phyloP scores from a whole-genome alignment of 92 coral and sea anemone genomes.

The Epizoanthus fatuus region DNA sequence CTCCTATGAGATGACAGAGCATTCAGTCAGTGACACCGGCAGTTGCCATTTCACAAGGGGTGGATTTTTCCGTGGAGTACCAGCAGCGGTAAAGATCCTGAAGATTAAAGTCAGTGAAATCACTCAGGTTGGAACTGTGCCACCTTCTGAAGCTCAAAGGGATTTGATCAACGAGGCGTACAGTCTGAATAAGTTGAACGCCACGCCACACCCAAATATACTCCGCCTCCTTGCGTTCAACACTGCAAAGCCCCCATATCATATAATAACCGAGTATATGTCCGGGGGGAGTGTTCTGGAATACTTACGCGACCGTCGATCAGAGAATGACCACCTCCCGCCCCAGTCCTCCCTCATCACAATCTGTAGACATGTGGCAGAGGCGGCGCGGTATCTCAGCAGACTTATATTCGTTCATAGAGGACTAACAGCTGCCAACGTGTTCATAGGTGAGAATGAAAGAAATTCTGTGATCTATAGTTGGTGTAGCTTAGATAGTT shows the following conservation, averaged over 20 bases:
- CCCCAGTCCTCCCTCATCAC: slow-evolving; percentile 5
- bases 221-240: too few species aligned
- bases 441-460: slow-evolving; percentile 10
- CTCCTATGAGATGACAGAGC: neutral
- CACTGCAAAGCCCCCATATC: too few species aligned
- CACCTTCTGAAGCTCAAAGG: neutral
- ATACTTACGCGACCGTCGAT: too few species aligned
- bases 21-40: neutral
- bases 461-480: too few species aligned
- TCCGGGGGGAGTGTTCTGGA: too few species aligned
- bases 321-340: neutral
- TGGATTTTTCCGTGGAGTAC: slow-evolving; percentile 2
- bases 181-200: neutral
- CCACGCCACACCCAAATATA: too few species aligned
- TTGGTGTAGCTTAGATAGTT: too few species aligned
- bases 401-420: too few species aligned
- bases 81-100: neutral
- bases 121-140: neutral
- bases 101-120: slow-evolving; percentile 9
- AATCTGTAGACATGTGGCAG: neutral
- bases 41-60: neutral
- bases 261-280: too few species aligned
- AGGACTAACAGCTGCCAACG: neutral
- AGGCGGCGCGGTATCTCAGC: neutral
- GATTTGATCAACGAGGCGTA: slow-evolving; percentile 6